Base-by-base conservation (phyloP, 2,888 invertebrate genomes). In the Euclidia mi region DNA sequence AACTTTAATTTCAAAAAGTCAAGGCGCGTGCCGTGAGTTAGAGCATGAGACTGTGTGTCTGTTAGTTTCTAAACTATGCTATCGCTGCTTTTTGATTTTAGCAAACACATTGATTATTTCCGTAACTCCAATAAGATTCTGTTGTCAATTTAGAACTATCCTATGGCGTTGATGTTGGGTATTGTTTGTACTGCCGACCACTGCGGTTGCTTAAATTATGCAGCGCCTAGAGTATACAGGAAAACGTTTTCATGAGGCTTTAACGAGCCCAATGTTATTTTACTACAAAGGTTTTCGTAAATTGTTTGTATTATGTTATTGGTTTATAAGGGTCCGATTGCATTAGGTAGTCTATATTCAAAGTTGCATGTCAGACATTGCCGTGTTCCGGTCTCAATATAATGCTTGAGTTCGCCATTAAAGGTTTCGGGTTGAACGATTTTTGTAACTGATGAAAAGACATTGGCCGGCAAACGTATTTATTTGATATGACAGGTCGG, bases 231-330 rank as follows among this genome's bases (percentile, higher is more conserved):
- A 3, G 38, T 37, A 45, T 41, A 63, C 43, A 48, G 20, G 12
- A 37, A 46, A 50, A 51, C 32, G 42, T 29, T 46, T 46, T 37
- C 14, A 37, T 17, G 28, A 38, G 14, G 41, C 25, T 66, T 53
- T 63, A 25, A 10, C 7, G 35, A 6, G n/a, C 18, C 43, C 31
- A 44, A 52, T 56, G 11, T 53, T 53, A 14, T 60, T 34, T 42
- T 42, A 57, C 11, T 48, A 25, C 32, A 35, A 7, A 29, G 12
- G 25, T 50, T 63, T 56, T 20, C 28, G 15, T 29, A 10, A 37
- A 29, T 47, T 48, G 44, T 59, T 66, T 63, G 28, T 1, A 41
- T 66, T 43, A 34, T 56, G 15, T 44, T 66, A 53, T 43, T 55
- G 31, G 29, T 14, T 56, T 50, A 41, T 34, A 49, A 56, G 7